Conservation (phyloP, 2,113 vertebrate genomes). For the Rattus norvegicus region DNA sequence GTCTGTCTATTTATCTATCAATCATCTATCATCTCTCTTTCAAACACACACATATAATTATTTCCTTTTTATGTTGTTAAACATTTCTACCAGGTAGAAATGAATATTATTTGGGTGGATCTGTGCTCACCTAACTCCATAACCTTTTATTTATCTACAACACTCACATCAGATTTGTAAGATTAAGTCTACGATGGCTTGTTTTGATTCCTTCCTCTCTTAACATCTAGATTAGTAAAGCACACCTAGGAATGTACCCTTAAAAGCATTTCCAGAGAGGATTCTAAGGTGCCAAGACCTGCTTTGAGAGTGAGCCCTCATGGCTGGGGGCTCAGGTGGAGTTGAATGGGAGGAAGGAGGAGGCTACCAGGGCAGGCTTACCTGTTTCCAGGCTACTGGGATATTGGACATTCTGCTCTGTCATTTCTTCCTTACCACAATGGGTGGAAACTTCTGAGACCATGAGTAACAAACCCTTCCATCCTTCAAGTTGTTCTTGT, state of each 20-base stretch:
- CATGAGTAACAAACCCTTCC: not conserved
- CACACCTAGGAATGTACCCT: not conserved
- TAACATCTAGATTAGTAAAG: not conserved
- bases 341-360: not conserved
- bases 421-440: too few relatives aligned
- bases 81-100: not conserved
- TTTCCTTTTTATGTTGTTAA: slow-evolving; percentile 5
- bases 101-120: not conserved
- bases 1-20: not conserved
- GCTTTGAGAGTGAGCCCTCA: not conserved
- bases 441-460: not conserved
- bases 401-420: not conserved
- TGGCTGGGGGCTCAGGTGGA: not conserved
- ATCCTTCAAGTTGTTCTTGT: not conserved
- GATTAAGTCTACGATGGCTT: not conserved
- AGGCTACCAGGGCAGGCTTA: not conserved
- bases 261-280: not conserved
- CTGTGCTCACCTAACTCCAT: not conserved
- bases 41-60: not conserved
- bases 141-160: not conserved
- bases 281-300: not conserved
- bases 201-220: not conserved
- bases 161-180: not conserved
- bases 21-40: not conserved
- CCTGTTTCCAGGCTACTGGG: not conserved